A percentile compares a stretch with the other conserved stretches of the same genome.
Evolutionary conservation across 2,113 vertebrate species (phyloP).

Genomic region (Corvus moneduloides): DNA sequence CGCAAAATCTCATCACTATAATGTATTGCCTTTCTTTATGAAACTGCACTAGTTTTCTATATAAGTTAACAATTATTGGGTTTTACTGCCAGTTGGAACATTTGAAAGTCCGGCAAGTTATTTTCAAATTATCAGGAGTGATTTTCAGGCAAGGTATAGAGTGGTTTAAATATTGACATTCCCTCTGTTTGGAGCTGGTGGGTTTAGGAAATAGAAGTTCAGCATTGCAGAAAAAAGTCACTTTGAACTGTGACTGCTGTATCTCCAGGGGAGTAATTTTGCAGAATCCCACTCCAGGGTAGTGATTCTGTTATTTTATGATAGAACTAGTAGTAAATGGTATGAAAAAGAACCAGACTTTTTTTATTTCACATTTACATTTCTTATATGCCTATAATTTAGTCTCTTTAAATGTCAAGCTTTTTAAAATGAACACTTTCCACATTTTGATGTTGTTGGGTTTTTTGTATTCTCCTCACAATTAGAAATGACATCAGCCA

Average conservation of each 20-base stretch:
- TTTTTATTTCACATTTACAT: neutral
- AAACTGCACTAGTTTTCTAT: neutral
- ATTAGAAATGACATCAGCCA: neutral
- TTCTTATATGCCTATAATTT: constrained; percentile 9
- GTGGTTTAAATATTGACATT: neutral
- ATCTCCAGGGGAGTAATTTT: constrained; percentile 21
- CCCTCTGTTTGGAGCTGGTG: neutral
- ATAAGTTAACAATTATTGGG: neutral
- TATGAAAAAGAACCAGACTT: neutral
- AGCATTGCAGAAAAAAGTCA: neutral
- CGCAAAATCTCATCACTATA: neutral
- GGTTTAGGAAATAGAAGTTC: neutral
- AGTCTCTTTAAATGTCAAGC: constrained; percentile 11
- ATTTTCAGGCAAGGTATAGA: neutral
- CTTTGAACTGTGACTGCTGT: constrained; percentile 32
- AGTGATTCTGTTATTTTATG: constrained; percentile 14
- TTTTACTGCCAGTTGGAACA: neutral
- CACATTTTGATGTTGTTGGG: neutral
- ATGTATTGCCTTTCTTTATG: neutral
- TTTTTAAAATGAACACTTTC: neutral
- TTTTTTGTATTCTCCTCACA: neutral
- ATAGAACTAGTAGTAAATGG: neutral
- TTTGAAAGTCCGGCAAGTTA: neutral
- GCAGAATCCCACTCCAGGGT: neutral
- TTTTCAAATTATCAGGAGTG: neutral